Conservation (phyloP, 1,140 invertebrate species). For the Tachypleus tridentatus region DNA sequence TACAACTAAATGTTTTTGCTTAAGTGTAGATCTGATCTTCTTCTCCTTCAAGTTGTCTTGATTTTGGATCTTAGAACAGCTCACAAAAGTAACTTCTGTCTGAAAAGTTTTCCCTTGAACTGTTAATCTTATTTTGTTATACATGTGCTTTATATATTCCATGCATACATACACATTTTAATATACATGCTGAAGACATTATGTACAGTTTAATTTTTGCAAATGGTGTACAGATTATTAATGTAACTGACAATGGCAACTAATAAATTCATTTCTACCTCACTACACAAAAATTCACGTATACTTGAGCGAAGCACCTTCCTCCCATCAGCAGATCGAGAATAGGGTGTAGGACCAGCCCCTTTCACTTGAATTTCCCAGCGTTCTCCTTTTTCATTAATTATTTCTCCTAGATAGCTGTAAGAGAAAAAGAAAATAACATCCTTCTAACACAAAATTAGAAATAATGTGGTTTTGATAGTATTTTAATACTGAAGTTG, state of each 20-base stretch:
- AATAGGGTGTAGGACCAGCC: slow-evolving; percentile 51
- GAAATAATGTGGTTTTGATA: too few species aligned
- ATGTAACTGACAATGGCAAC: too few species aligned
- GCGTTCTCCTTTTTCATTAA: slow-evolving; percentile 39
- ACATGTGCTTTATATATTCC: too few species aligned
- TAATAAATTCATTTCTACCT: slow-evolving; percentile 28
- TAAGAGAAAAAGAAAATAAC: slow-evolving; percentile 10
- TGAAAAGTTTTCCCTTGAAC: too few species aligned
- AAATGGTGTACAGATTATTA: not conserved
- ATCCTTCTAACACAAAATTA: not conserved
- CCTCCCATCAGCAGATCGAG: slow-evolving; percentile 49
- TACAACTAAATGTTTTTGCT: too few species aligned
- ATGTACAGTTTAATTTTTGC: slow-evolving; percentile 1
- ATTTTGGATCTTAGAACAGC: too few species aligned
- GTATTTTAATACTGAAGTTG: too few species aligned
- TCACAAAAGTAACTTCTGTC: too few species aligned
- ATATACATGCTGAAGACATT: not conserved
- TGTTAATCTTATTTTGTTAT: too few species aligned
- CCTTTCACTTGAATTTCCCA: slow-evolving; percentile 57
- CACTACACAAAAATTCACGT: slow-evolving; percentile 51
- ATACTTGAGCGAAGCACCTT: slow-evolving; percentile 49
- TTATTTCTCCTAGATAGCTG: slow-evolving; percentile 29
- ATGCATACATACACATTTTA: too few species aligned
- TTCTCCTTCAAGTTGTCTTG: too few species aligned
- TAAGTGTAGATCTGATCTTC: too few species aligned